phyloP scores from a whole-genome alignment of 2,888 invertebrate genomes.

The Onthophagus sagittarius region DNA sequence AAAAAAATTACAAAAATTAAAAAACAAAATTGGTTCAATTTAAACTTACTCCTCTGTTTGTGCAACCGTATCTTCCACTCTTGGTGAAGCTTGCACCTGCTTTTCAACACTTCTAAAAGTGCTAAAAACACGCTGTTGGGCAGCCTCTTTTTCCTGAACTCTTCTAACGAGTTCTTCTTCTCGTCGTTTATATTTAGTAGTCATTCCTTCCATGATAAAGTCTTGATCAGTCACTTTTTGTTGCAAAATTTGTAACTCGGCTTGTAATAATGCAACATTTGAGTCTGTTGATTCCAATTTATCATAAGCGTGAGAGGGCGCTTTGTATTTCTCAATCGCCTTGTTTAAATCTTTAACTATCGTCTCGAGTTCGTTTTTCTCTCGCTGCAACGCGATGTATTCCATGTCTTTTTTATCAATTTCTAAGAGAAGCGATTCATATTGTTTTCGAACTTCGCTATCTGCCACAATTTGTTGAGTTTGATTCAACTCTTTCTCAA shows the following conservation, averaged over 20 bases:
- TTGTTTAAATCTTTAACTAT: not conserved
- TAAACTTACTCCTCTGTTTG: not conserved
- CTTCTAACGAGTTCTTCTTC: constrained; percentile 1
- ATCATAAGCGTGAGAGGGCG: not conserved
- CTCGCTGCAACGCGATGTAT: not conserved
- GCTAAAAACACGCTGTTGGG: not conserved
- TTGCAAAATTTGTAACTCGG: not conserved
- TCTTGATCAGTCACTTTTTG: not conserved
- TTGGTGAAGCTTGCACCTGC: not conserved
- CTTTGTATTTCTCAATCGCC: not conserved
- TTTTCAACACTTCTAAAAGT: not conserved
- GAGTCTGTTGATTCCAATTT: not conserved
- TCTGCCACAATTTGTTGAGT: not conserved
- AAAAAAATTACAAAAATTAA: too few species aligned
- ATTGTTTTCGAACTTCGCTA: not conserved
- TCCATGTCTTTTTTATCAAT: not conserved
- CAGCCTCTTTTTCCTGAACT: not conserved
- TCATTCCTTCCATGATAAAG: not conserved
- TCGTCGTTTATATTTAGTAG: not conserved
- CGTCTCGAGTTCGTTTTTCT: not conserved
- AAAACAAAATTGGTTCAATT: too few species aligned
- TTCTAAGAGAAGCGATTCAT: not conserved
- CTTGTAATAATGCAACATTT: not conserved
- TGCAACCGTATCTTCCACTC: not conserved
- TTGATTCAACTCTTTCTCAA: not conserved